Percentiles rank a stretch among this genome's conserved stretches.
Evolutionary conservation across 2,888 invertebrate genomes (phyloP).

Genomic region (Hypsopygia costalis): DNA sequence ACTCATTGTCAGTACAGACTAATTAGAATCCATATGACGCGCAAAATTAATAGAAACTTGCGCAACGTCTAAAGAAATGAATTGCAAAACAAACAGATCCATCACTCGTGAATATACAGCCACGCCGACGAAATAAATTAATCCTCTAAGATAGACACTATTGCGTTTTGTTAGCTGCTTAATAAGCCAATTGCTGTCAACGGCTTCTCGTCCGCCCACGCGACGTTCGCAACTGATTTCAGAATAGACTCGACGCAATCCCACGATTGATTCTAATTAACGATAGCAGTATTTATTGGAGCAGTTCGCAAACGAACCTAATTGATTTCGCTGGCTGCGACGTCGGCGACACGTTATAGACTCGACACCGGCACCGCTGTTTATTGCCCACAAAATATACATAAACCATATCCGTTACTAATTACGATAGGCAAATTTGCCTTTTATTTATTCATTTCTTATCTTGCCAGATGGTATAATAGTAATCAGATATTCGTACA

Average conservation of each 20-base stretch:
- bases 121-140: constrained; percentile 44
- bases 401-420: constrained; percentile 24
- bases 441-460: constrained; percentile 2
- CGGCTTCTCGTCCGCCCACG: constrained; percentile 54
- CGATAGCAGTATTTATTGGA: constrained; percentile 77
- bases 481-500: no score
- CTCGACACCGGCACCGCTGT: constrained; percentile 34
- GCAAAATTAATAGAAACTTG: background rate
- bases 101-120: constrained; percentile 37
- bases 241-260: constrained; percentile 66
- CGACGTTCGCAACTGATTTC: constrained; percentile 54
- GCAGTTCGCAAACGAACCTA: constrained; percentile 72
- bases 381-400: constrained; percentile 44
- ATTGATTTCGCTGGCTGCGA: constrained; percentile 64
- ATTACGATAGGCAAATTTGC: constrained; percentile 7
- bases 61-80: constrained; percentile 1
- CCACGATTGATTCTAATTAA: constrained; percentile 79
- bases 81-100: constrained; percentile 26
- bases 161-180: constrained; percentile 59
- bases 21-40: background rate
- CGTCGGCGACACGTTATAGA: constrained; percentile 38
- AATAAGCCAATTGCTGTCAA: constrained; percentile 69
- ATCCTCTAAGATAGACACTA: constrained; percentile 39
- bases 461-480: background rate
- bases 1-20: background rate